phyloP scores from a whole-genome alignment of 2,113 vertebrate species.

The Callaeas wilsoni region DNA sequence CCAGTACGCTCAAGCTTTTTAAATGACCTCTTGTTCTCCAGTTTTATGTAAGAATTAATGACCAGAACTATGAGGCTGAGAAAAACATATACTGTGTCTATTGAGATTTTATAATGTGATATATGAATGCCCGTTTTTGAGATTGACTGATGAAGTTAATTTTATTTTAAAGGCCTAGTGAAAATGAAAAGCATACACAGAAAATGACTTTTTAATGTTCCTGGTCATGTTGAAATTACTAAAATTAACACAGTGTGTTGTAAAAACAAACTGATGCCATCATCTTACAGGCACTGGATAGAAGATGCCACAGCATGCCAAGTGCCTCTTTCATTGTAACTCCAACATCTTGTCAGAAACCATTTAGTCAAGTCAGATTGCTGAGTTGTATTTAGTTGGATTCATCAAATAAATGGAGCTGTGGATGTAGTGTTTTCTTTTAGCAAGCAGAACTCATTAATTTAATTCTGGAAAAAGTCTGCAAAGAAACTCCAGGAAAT shows the following conservation, averaged over 20 bases:
- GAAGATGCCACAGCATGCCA: neutral
- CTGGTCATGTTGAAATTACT: neutral
- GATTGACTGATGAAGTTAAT: neutral
- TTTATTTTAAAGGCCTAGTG: neutral
- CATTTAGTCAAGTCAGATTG: neutral
- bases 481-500: slow-evolving; percentile 5
- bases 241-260: neutral
- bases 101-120: neutral
- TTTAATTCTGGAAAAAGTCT: neutral
- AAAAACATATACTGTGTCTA: neutral
- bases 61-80: neutral
- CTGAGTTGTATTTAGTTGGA: neutral
- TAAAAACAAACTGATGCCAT: neutral
- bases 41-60: neutral
- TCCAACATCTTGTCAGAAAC: neutral
- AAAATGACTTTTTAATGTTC: neutral
- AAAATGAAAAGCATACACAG: neutral
- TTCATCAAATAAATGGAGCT: slow-evolving; percentile 9
- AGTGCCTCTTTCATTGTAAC: neutral
- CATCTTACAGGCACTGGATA: neutral
- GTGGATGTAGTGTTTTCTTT: neutral
- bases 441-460: neutral
- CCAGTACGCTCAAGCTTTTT: neutral
- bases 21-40: neutral
- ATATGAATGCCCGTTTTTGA: neutral